Conservation (phyloP, 2,888 invertebrate species). For the Chloroclysta siterata region DNA sequence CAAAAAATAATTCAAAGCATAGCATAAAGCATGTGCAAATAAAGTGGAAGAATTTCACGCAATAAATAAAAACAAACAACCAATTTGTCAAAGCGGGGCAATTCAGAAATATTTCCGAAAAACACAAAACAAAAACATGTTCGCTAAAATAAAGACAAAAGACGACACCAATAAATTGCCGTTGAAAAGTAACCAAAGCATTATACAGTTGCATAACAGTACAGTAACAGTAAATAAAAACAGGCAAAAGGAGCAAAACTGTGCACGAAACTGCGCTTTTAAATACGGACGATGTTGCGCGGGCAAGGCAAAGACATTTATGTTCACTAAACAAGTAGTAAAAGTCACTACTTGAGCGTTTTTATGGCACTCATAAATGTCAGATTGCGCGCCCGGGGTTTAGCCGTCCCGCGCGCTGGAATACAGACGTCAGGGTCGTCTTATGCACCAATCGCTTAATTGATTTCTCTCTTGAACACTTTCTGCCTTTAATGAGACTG, state of each 20-base stretch:
- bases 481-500: constrained; percentile 37
- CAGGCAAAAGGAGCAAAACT: constrained; percentile 78
- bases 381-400: constrained; percentile 83
- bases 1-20: constrained; percentile 9
- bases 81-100: constrained; percentile 53
- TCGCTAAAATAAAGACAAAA: constrained; percentile 81
- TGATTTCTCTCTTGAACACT: constrained; percentile 72
- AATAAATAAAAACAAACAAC: constrained; percentile 35
- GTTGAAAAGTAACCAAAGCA: constrained; percentile 83
- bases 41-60: constrained; percentile 29
- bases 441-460: constrained; percentile 58
- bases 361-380: constrained; percentile 86
- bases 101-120: constrained; percentile 55
- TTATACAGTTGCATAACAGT: constrained; percentile 84
- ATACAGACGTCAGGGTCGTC: constrained; percentile 47
- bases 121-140: constrained; percentile 72
- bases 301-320: constrained; percentile 85
- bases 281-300: constrained; percentile 83
- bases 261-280: constrained; percentile 83
- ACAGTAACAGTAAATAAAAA: constrained; percentile 84
- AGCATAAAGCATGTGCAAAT: constrained; percentile 21
- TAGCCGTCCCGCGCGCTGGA: constrained; percentile 67
- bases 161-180: constrained; percentile 76
- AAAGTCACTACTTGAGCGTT: constrained; percentile 86
- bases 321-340: constrained; percentile 86